Conservation (phyloP, 2,888 invertebrate genomes). For the Andrena dorsata region DNA sequence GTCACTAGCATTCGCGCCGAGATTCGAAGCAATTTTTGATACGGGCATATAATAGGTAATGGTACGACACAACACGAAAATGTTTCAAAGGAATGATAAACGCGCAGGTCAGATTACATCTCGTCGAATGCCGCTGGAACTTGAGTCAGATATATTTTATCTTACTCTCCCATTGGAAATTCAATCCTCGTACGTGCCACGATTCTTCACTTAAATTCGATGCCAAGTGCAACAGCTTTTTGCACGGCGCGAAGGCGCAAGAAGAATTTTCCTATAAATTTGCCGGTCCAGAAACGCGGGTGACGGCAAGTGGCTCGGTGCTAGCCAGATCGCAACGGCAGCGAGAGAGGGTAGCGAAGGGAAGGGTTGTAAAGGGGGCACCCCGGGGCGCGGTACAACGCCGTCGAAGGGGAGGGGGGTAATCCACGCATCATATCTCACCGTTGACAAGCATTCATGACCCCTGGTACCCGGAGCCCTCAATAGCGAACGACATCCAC, state of each 20-base stretch:
- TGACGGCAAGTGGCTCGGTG: constrained; percentile 60
- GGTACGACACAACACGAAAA: too few relatives aligned
- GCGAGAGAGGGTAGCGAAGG: constrained; percentile 21
- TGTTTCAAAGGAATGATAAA: too few relatives aligned
- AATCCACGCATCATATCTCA: constrained; percentile 82
- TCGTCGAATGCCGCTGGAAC: neutral
- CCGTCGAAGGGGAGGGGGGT: constrained; percentile 65
- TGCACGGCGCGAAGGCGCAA: constrained; percentile 34
- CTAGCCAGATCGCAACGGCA: constrained; percentile 54
- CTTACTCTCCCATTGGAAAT: neutral
- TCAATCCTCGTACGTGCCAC: constrained; percentile 2
- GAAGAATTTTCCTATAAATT: constrained; percentile 63
- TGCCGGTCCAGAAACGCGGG: constrained; percentile 33
- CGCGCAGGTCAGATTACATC: too few relatives aligned
- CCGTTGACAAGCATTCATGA: constrained; percentile 82
- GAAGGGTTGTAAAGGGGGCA: constrained; percentile 66
- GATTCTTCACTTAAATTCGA: constrained; percentile 1
- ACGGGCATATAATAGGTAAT: too few relatives aligned
- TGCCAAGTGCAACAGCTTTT: constrained; percentile 34
- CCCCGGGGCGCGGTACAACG: constrained; percentile 62
- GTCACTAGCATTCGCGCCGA: neutral
- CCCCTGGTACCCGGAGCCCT: constrained; percentile 74
- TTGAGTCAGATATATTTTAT: neutral
- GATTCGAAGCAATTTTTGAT: neutral
- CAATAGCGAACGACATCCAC: constrained; percentile 79